Percentiles rank a stretch among this genome's conserved stretches.
Conservation (phyloP, 1,140 invertebrate genomes). For the Elymnias hypermnestra region DNA sequence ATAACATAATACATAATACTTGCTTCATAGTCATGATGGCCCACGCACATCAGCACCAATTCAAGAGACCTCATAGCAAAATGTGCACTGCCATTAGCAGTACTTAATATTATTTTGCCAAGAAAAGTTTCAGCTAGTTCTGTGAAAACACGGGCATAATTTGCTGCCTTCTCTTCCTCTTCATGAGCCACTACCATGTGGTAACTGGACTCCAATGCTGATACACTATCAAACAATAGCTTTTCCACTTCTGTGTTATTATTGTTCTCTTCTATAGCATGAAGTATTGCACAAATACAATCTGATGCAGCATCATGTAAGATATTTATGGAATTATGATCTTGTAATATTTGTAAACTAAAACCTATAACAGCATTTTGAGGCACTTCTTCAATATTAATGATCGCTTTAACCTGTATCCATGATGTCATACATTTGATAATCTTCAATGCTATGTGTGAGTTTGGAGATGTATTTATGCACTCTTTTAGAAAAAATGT, state of each 20-base stretch:
- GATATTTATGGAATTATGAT: slow-evolving; percentile 79
- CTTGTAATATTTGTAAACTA: slow-evolving; percentile 82
- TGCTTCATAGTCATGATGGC: slow-evolving; percentile 97
- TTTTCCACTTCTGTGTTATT: slow-evolving; percentile 81
- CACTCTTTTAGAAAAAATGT: slow-evolving; percentile 87
- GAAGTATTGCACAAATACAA: slow-evolving; percentile 91
- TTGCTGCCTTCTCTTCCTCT: slow-evolving; percentile 93
- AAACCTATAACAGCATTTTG: slow-evolving; percentile 82
- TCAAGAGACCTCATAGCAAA: slow-evolving; percentile 93
- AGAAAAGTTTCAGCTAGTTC: slow-evolving; percentile 95
- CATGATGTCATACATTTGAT: slow-evolving; percentile 89
- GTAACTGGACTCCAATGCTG: slow-evolving; percentile 90
- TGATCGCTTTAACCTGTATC: slow-evolving; percentile 84
- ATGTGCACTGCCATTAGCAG: slow-evolving; percentile 78
- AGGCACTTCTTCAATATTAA: slow-evolving; percentile 79
- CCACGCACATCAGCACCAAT: slow-evolving; percentile 92
- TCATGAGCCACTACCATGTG: slow-evolving; percentile 94
- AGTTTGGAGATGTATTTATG: slow-evolving; percentile 77
- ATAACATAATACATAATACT: no score
- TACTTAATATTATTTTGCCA: slow-evolving; percentile 84
- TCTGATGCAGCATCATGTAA: slow-evolving; percentile 95
- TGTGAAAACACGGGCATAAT: slow-evolving; percentile 96
- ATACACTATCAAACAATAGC: slow-evolving; percentile 88
- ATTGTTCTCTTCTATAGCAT: slow-evolving; percentile 86
- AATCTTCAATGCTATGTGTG: slow-evolving; percentile 77